These are phyloP conservation scores for Ashinkailepas kermadecensis DNA, from an alignment of 2,888 invertebrate species.

Conservation along the genomic window DNA sequence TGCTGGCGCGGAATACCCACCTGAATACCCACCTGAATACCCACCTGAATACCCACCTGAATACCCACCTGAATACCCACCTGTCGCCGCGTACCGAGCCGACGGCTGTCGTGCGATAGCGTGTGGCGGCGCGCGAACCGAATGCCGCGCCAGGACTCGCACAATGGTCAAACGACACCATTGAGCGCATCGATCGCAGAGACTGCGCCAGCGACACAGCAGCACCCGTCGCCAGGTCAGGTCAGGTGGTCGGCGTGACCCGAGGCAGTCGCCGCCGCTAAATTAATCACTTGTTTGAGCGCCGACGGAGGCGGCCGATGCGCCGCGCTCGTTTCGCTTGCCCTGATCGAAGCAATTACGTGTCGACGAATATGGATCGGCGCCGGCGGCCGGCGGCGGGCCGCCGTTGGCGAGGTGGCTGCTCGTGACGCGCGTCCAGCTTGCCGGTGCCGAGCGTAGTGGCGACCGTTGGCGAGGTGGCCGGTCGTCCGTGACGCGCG, in stretches of 20 bases:
- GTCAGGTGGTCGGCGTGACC: not conserved
- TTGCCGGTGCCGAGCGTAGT: not conserved
- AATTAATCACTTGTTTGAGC: too few relatives aligned
- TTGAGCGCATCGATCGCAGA: too few relatives aligned
- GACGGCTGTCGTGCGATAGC: not conserved
- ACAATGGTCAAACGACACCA: not conserved
- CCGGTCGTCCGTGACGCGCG: not conserved
- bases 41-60: too few relatives aligned
- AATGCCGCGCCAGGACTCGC: not conserved
- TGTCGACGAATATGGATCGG: not conserved
- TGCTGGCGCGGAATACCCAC: too few relatives aligned
- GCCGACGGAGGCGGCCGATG: too few relatives aligned
- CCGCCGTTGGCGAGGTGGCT: not conserved
- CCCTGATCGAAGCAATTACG: constrained; percentile 20
- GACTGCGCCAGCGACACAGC: too few relatives aligned
- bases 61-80: too few relatives aligned
- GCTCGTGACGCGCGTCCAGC: not conserved
- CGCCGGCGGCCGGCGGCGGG: not conserved
- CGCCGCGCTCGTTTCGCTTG: not conserved
- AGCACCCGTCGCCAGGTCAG: not conserved
- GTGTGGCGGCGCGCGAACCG: not conserved
- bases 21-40: too few relatives aligned
- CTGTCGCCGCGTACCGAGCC: too few relatives aligned
- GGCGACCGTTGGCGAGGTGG: not conserved
- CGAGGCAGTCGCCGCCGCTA: too few relatives aligned